Conservation (phyloP, 92 coral and sea anemone genomes). For the Porites rus region DNA sequence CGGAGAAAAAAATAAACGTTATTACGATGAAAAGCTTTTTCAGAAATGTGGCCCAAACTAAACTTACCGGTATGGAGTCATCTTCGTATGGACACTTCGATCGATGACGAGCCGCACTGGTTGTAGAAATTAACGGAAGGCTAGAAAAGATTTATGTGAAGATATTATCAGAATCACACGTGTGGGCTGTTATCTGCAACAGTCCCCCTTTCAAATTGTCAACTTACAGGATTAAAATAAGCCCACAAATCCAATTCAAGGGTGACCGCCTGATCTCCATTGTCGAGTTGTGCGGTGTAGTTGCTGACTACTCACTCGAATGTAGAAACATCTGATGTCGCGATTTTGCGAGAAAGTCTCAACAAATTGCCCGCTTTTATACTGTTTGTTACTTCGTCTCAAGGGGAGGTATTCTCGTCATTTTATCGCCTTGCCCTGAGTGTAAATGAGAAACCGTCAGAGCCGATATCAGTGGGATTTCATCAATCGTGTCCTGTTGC, state of each 20-base stretch:
- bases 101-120: slow-evolving; percentile 13
- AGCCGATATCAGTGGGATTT: slow-evolving; percentile 26
- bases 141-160: slow-evolving; percentile 29
- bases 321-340: slow-evolving; percentile 11
- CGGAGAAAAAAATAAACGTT: not conserved
- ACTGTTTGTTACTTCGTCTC: not conserved
- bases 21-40: not conserved
- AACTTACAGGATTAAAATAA: slow-evolving; percentile 54
- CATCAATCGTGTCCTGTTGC: slow-evolving; percentile 38
- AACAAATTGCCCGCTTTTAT: slow-evolving; percentile 36
- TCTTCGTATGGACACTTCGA: not conserved
- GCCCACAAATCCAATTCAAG: slow-evolving; percentile 8
- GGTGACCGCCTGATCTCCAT: slow-evolving; percentile 25
- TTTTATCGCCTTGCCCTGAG: slow-evolving; percentile 32
- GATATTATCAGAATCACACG: slow-evolving; percentile 42
- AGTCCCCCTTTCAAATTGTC: slow-evolving; percentile 25
- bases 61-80: slow-evolving; percentile 31
- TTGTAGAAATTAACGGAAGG: slow-evolving; percentile 20
- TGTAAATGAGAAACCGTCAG: slow-evolving; percentile 34
- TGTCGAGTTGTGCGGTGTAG: not conserved
- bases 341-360: not conserved
- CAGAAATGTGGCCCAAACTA: not conserved
- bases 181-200: slow-evolving; percentile 45
- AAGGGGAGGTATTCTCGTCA: slow-evolving; percentile 44
- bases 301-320: not conserved